Base-by-base conservation (phyloP, 2,797 vertebrate genomes). In the Enteromius radiatus region DNA sequence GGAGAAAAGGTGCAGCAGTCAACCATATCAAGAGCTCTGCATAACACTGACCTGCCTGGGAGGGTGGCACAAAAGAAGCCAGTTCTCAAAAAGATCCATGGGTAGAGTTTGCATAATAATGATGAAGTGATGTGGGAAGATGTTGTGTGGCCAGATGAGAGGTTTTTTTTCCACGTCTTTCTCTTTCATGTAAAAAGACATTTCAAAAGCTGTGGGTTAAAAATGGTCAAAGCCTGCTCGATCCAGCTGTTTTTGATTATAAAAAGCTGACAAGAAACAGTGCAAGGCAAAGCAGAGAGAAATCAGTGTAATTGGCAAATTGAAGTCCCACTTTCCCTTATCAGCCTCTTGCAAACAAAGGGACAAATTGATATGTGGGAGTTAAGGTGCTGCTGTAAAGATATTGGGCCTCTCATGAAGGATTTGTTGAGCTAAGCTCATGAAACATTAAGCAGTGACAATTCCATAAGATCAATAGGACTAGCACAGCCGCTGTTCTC, bases 361-460 rank as follows among this genome's bases (percentile, higher is more conserved):
- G 64, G 43, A 28, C 52, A 59, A 86, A 89, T 69, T 86, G 85
- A 88, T 88, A 87, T 86, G 33, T 79, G 80, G 59, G 47, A 65
- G 70, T 78, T 78, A 59, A 85, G 84, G 82, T 87, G 85, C 78
- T 84, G 80, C 75, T 85, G 84, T 84, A 74, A 61, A 89, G 83
- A 83, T 84, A 90, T 89, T 78, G 64, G 74, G 76, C 78, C 80
- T 78, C 81, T 88, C 80, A 79, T 81, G 84, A 68, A 87, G 85
- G 91, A 89, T 87, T 85, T 87, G 81, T 88, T 83, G 88, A 83
- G 79, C 88, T 84, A 87, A 87, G 87, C 86, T 88, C 87, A 89
- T 85, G 91, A 91, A 89, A 87, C 84, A 89, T 91, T 90, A 88
- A 89, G 84, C 84, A 87, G 85, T 45, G 89, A 85, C 84, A 91